A percentile compares a stretch with the other conserved stretches of the same genome.
phyloP scores from a whole-genome alignment of 1,140 invertebrate genomes.

The Megalonaias nervosa region DNA sequence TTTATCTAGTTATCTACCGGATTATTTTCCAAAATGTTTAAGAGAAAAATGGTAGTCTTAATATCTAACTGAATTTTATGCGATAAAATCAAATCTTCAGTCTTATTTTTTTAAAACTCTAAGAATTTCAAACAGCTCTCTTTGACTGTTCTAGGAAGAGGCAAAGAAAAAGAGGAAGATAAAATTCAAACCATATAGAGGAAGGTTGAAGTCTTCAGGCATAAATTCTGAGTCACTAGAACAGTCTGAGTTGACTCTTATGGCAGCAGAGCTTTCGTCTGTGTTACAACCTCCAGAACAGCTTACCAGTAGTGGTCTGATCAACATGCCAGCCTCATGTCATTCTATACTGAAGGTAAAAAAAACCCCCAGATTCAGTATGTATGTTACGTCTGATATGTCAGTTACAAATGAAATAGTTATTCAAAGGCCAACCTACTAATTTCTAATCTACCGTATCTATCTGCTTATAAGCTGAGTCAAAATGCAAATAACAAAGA shows the following conservation, averaged over 20 bases:
- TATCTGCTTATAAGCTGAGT: too few species aligned
- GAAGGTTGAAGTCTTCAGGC: conserved; percentile 55
- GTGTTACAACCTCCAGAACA: conserved; percentile 29
- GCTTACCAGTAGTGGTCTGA: conserved; percentile 40
- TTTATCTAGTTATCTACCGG: too few species aligned
- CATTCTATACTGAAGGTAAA: conserved; percentile 66
- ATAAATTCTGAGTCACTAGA: conserved; percentile 63
- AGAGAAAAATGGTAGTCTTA: too few species aligned
- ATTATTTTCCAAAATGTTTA: too few species aligned
- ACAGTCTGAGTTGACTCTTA: conserved; percentile 62
- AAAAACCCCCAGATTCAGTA: background rate
- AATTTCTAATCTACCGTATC: too few species aligned
- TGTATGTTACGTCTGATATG: too few species aligned
- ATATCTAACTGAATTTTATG: too few species aligned
- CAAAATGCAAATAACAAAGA: too few species aligned
- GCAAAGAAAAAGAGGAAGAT: conserved; percentile 46
- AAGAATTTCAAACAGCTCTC: background rate
- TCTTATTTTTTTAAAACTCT: too few species aligned
- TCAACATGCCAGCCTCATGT: conserved; percentile 66
- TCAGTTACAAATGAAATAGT: too few species aligned
- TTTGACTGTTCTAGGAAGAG: background rate
- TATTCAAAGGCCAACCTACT: too few species aligned
- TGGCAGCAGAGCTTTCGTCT: conserved; percentile 42
- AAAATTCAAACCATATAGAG: conserved; percentile 62
- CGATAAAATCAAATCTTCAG: too few species aligned